These are phyloP conservation scores for Petrocephalus sullivani DNA, from an alignment of 2,797 vertebrate genomes.

Conservation along the genomic window DNA sequence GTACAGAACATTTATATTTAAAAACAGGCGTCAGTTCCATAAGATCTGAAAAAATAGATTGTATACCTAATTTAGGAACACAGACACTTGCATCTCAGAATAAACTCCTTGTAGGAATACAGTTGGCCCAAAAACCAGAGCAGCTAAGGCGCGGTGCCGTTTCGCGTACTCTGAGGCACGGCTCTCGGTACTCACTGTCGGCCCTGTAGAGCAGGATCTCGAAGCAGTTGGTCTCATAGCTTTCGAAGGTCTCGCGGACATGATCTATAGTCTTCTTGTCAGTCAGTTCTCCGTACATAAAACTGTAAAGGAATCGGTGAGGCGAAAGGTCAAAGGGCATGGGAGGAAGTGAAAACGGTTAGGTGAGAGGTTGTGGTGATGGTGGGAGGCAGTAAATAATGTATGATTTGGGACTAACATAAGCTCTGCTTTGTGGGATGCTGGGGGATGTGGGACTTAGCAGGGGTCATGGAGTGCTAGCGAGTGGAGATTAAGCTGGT, in stretches of 20 bases:
- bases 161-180: neutral
- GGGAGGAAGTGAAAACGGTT: neutral
- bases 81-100: neutral
- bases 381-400: slow-evolving; percentile 16
- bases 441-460: slow-evolving; percentile 16
- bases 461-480: neutral
- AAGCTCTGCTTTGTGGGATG: slow-evolving; percentile 24
- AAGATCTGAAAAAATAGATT: neutral
- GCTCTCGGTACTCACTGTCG: slow-evolving; percentile 75
- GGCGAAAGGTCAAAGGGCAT: neutral
- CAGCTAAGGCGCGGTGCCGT: neutral
- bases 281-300: slow-evolving; percentile 95
- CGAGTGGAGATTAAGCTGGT: neutral
- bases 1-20: neutral
- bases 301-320: slow-evolving; percentile 58
- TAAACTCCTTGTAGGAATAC: neutral
- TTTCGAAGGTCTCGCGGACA: slow-evolving; percentile 88
- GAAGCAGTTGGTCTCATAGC: slow-evolving; percentile 92
- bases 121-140: neutral
- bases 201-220: slow-evolving; percentile 96
- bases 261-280: slow-evolving; percentile 92
- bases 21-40: neutral
- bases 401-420: slow-evolving; percentile 31
- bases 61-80: neutral
- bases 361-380: neutral